Evolutionary conservation across 2,113 vertebrate genomes (phyloP).

Genomic region (Pseudolaguvia tuberculata): DNA sequence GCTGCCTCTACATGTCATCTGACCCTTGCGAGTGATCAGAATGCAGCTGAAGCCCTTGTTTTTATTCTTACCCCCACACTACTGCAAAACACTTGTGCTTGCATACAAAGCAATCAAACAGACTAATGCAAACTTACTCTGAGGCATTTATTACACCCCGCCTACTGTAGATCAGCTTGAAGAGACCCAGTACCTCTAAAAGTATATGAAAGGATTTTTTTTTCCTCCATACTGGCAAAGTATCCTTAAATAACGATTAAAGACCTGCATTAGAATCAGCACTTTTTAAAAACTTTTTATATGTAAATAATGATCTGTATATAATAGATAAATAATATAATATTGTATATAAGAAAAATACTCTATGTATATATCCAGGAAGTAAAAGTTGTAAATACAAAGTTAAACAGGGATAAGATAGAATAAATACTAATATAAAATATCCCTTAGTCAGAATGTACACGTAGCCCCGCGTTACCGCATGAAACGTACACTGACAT

Average conservation of each 20-base stretch:
- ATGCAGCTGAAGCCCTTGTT: background rate
- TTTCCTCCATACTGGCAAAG: background rate
- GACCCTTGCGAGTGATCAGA: background rate
- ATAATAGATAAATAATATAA: too few species aligned
- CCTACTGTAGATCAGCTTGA: background rate
- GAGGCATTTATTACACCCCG: background rate
- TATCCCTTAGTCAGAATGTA: too few species aligned
- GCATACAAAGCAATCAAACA: background rate
- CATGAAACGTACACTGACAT: too few species aligned
- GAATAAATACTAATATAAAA: too few species aligned
- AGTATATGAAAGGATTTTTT: background rate
- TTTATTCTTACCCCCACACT: background rate
- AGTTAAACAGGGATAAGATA: too few species aligned
- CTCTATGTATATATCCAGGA: too few species aligned
- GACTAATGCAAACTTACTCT: background rate
- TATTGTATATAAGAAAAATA: too few species aligned
- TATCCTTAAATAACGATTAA: background rate
- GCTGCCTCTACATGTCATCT: background rate
- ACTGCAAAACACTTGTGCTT: background rate
- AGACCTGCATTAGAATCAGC: background rate
- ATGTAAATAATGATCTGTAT: too few species aligned
- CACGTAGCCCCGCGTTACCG: too few species aligned
- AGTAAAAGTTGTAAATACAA: too few species aligned
- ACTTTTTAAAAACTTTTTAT: background rate
- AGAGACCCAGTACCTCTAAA: background rate